Conservation (phyloP, 2,113 vertebrate genomes). For the Bettongia penicillata region DNA sequence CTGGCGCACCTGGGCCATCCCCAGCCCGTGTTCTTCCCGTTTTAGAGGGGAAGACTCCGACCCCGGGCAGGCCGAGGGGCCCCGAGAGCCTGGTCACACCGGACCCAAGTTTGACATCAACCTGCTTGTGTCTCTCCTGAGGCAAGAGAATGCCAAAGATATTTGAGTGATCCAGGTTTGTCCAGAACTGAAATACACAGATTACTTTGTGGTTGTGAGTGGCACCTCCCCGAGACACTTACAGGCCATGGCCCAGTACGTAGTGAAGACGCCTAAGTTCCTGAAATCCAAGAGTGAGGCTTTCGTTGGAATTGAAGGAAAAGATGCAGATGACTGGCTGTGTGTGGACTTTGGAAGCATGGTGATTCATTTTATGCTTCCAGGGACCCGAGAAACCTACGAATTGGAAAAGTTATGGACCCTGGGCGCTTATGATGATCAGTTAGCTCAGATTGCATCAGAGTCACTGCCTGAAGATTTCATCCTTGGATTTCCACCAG, state of each 20-base stretch:
- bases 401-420: slow-evolving; percentile 97
- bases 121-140: slow-evolving; percentile 82
- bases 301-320: slow-evolving; percentile 89
- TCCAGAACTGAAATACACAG: slow-evolving; percentile 88
- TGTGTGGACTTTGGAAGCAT: slow-evolving; percentile 95
- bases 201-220: slow-evolving; percentile 92
- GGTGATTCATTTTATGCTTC: slow-evolving; percentile 95
- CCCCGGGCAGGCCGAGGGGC: no score
- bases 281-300: slow-evolving; percentile 83
- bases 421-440: slow-evolving; percentile 90
- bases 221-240: slow-evolving; percentile 93
- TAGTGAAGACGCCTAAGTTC: slow-evolving; percentile 94
- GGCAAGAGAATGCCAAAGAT: slow-evolving; percentile 91
- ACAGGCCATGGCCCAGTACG: slow-evolving; percentile 92
- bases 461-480: slow-evolving; percentile 92
- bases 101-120: slow-evolving; percentile 86
- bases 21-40: no score
- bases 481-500: slow-evolving; percentile 81
- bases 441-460: slow-evolving; percentile 87
- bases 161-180: slow-evolving; percentile 94
- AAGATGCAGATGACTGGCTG: slow-evolving; percentile 93
- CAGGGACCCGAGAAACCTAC: slow-evolving; percentile 90
- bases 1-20: no score
- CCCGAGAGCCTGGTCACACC: no score
- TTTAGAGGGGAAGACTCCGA: no score